A percentile compares a stretch with the other conserved stretches of the same genome.
phyloP scores from a whole-genome alignment of 2,888 invertebrate species.

The Calameuta idolon region DNA sequence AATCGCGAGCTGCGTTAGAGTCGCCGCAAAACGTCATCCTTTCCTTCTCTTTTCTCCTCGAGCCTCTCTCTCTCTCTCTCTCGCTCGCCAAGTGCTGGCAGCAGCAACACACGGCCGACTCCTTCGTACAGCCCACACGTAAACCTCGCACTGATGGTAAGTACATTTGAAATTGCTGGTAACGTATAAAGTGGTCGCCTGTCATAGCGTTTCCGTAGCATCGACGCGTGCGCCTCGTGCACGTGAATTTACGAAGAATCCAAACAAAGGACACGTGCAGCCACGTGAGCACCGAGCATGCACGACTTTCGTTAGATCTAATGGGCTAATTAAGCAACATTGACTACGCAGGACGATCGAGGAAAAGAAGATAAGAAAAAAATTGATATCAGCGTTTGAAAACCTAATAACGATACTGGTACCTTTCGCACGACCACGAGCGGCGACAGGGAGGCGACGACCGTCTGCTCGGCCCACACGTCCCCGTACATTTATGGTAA shows the following conservation, averaged over 20 bases:
- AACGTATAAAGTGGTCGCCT: background rate
- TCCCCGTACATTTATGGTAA: conserved; percentile 38
- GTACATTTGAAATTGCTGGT: background rate
- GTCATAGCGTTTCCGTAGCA: background rate
- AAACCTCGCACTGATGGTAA: background rate
- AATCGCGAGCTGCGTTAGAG: background rate
- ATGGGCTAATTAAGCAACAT: background rate
- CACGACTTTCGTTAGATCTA: background rate
- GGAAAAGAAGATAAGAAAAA: background rate
- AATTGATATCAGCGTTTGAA: background rate
- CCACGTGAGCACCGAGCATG: background rate
- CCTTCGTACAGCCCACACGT: background rate
- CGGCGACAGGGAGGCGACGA: conserved; percentile 37
- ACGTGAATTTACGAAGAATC: background rate
- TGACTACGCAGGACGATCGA: background rate
- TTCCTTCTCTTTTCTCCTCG: background rate
- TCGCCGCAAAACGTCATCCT: background rate
- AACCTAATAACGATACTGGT: conserved; percentile 19
- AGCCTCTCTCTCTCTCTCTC: background rate
- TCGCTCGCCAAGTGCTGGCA: background rate
- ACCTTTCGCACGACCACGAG: conserved; percentile 49
- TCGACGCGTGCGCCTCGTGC: background rate
- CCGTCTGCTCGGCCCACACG: conserved; percentile 36
- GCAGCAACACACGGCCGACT: background rate
- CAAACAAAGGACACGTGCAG: background rate